Evolutionary conservation across 2,797 vertebrate species (phyloP), one percentile per base, ranked within the genome.

Genomic region (Dipus sagitta): DNA sequence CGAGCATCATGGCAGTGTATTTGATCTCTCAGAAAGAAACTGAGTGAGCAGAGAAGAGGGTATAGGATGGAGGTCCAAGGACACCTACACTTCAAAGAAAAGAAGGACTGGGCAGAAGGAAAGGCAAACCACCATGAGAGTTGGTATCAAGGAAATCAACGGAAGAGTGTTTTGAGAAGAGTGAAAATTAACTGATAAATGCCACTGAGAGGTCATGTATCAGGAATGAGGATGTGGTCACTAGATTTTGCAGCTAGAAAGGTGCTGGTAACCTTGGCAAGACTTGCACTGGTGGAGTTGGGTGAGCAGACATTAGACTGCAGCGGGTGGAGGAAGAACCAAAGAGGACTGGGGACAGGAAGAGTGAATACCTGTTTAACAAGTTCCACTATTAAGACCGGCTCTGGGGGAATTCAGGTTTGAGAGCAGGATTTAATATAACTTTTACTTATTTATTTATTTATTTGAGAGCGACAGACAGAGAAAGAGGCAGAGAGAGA

Each of bases 351-450:
- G 6, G 71, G 70, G n/a, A 54, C 13, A 75, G 64, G 64, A 30
- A 68, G 28, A n/a, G 15, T 12, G 28, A 60, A 65, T n/a, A 60
- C 47, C n/a, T 94, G 88, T 83, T 47, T 74, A 32, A 62, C 24
- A 78, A 58, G 28, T 30, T 84, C 72, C 34, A 86, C 26, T 2
- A 5, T 18, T 21, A 84, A 91, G 77, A 74, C 14, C 70, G 47
- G 67, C 79, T 14, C 30, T 28, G 47, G 62, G n/a, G 74, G 20
- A 67, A 71, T 34, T 58, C 1, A 71, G 67, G 38, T 30, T 68
- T 88, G 89, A 91, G 60, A 70, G 2, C n/a, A n/a, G n/a, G 38
- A 85, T 58, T 94, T 76, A 62, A 88, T 84, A 67, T 92, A 34
- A 88, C n/a, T 38, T 67, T 90, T 87, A 94, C 6, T 9, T 47